Percentiles rank a stretch among this genome's conserved stretches.
Evolutionary conservation across 2,888 invertebrate species (phyloP).

Genomic region (Penaeus monodon): DNA sequence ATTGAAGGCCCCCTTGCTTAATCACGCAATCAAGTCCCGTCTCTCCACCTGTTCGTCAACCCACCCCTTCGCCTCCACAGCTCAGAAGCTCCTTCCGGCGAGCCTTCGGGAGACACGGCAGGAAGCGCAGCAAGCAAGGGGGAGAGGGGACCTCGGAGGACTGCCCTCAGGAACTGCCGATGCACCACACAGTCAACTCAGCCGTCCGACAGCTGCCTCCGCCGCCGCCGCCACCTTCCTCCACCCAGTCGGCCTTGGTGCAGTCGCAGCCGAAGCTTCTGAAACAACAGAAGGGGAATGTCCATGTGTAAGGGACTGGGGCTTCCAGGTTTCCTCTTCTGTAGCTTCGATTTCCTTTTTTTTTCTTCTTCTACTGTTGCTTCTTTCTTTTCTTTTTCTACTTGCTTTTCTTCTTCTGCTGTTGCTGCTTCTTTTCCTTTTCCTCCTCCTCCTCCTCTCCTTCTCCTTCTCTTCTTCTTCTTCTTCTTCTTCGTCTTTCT

Average conservation of each 20-base stretch:
- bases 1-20: too few species aligned
- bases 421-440: too few species aligned
- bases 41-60: too few species aligned
- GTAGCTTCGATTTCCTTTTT: too few species aligned
- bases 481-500: too few species aligned
- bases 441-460: too few species aligned
- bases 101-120: slow-evolving; percentile 57
- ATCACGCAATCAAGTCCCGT: too few species aligned
- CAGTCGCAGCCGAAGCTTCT: neutral
- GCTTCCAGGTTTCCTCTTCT: too few species aligned
- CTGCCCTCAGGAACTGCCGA: slow-evolving; percentile 42
- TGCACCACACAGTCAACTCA: slow-evolving; percentile 56
- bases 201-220: slow-evolving; percentile 44
- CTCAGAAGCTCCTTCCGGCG: slow-evolving; percentile 56
- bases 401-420: too few species aligned
- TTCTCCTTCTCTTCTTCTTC: too few species aligned
- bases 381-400: too few species aligned
- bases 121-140: slow-evolving; percentile 53
- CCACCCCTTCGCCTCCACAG: neutral
- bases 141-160: slow-evolving; percentile 12
- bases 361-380: too few species aligned
- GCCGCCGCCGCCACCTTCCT: slow-evolving; percentile 28
- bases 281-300: neutral
- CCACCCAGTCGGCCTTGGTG: neutral
- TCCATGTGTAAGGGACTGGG: neutral